Conservation (phyloP, 2,888 invertebrate genomes). For the Macropis europaea region DNA sequence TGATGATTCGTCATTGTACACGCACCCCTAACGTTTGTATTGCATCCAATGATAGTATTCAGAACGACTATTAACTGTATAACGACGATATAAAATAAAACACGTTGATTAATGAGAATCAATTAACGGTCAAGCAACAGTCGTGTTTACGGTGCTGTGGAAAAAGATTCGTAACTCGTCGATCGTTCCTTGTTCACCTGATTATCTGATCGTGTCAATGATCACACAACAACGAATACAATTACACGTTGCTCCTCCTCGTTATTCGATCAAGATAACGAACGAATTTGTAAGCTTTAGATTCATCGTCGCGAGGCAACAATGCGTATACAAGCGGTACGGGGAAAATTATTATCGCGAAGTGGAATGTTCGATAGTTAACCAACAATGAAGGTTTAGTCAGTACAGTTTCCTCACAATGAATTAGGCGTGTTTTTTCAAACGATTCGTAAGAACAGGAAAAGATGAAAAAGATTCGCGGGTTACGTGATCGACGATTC, state of each 20-base stretch:
- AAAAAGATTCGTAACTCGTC: not conserved
- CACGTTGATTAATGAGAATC: not conserved
- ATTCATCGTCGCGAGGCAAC: not conserved
- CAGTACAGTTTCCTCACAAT: not conserved
- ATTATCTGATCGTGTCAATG: conserved; percentile 39
- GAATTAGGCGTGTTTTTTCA: not conserved
- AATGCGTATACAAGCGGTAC: not conserved
- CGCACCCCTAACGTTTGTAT: too few species aligned
- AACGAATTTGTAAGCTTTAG: not conserved
- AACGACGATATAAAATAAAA: not conserved
- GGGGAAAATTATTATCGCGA: not conserved
- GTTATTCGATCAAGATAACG: conserved; percentile 8
- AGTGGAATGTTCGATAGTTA: not conserved
- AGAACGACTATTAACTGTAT: not conserved
- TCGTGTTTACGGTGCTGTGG: not conserved
- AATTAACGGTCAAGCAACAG: not conserved
- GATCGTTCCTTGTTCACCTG: not conserved
- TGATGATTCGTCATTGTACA: too few species aligned
- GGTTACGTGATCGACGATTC: not conserved
- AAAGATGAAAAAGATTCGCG: not conserved
- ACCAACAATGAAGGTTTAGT: not conserved
- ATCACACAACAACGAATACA: not conserved
- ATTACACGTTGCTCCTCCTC: not conserved
- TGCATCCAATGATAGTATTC: too few species aligned
- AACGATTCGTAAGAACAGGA: not conserved